Evolutionary conservation across 1,140 invertebrate genomes (phyloP).

Genomic region (Sweltsa coloradensis): DNA sequence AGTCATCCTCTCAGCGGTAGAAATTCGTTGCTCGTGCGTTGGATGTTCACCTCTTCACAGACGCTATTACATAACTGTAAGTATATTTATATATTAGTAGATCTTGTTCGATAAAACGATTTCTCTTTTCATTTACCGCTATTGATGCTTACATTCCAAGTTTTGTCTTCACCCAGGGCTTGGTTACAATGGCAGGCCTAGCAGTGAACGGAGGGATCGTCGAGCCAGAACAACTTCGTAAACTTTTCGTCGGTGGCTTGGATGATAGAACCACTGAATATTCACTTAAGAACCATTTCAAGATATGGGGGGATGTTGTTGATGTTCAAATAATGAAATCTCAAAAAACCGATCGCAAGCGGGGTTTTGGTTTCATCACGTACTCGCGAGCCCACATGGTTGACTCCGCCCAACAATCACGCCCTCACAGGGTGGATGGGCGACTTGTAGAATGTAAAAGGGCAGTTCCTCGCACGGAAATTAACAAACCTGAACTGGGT

Average conservation of each 20-base stretch:
- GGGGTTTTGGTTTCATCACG: constrained; percentile 56
- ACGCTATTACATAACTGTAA: too few species aligned
- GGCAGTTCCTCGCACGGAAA: constrained; percentile 52
- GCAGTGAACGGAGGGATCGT: constrained; percentile 24
- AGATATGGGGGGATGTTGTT: constrained; percentile 51
- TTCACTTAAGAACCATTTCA: constrained; percentile 46
- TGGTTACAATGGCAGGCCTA: too few species aligned
- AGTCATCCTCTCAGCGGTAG: too few species aligned
- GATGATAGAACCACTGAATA: constrained; percentile 56
- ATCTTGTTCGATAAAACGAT: too few species aligned
- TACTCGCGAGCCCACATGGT: constrained; percentile 42
- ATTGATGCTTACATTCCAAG: too few species aligned
- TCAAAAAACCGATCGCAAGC: constrained; percentile 42
- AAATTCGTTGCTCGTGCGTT: too few species aligned
- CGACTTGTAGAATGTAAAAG: constrained; percentile 54
- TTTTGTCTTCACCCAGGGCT: too few species aligned
- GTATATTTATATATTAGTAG: too few species aligned
- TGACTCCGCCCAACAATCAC: constrained; percentile 42
- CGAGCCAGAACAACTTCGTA: constrained; percentile 52
- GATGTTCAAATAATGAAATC: constrained; percentile 63
- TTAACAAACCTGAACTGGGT: constrained; percentile 42
- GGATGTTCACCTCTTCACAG: too few species aligned
- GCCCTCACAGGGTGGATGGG: constrained; percentile 53
- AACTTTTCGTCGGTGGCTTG: constrained; percentile 58
- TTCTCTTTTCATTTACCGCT: too few species aligned